Evolutionary conservation across 2,888 invertebrate species (phyloP).

Genomic region (Cyrtodaria siliqua): DNA sequence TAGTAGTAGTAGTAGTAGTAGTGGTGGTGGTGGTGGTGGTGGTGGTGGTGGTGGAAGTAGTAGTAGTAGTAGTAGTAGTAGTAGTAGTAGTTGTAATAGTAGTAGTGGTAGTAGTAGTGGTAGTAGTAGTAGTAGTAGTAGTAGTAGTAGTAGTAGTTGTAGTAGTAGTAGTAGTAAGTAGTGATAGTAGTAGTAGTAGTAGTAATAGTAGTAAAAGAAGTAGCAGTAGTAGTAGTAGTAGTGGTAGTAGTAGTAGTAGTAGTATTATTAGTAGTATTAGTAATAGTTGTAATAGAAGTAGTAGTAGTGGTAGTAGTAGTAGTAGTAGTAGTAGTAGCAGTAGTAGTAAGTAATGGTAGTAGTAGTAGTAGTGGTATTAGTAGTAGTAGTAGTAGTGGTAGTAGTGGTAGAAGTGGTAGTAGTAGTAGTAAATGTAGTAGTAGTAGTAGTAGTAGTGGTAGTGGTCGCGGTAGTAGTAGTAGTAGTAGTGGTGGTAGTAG

Average conservation of each 20-base stretch:
- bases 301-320: slow-evolving; percentile 11
- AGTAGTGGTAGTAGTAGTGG: slow-evolving; percentile 27
- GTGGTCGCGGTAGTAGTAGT: slow-evolving; percentile 21
- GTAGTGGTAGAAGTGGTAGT: neutral
- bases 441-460: slow-evolving; percentile 19
- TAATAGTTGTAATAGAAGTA: slow-evolving; percentile 22
- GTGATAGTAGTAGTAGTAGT: no score
- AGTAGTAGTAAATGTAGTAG: no score
- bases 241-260: slow-evolving; percentile 23
- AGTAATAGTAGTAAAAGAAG: neutral
- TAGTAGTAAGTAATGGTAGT: neutral
- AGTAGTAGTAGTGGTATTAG: slow-evolving; percentile 2
- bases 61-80: slow-evolving; percentile 29
- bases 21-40: slow-evolving; percentile 17
- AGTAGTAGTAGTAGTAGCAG: slow-evolving; percentile 28
- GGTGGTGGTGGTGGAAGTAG: slow-evolving; percentile 8
- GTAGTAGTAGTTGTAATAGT: slow-evolving; percentile 26
- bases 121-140: slow-evolving; percentile 13
- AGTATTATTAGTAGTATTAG: neutral
- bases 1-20: slow-evolving; percentile 19
- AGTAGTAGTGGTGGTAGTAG: slow-evolving; percentile 9
- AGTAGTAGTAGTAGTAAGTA: no score
- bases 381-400: neutral
- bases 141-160: slow-evolving; percentile 3
- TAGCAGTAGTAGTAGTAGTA: slow-evolving; percentile 26